Base-by-base conservation (phyloP, 2,113 vertebrate genomes). In the Addax nasomaculatus region DNA sequence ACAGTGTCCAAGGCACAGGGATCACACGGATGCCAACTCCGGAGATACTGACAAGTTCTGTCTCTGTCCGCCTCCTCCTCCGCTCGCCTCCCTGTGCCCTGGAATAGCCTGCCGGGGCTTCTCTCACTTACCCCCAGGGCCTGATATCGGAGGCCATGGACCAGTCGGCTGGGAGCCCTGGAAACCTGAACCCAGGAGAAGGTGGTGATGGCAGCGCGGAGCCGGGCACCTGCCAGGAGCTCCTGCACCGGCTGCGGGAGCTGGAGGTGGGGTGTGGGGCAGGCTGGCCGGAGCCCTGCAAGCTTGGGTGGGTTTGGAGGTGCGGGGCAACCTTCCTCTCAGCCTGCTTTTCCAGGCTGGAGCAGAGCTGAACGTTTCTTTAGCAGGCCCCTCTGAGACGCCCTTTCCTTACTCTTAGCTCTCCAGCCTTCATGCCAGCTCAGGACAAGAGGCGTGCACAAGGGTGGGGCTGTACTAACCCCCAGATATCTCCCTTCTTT, bases 191-290 rank as follows among this genome's bases (percentile, higher is more conserved):
- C 98, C 93, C 98, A 0, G 97, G 90, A 89, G 91, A 96, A 51
- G 97, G 73, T 5, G 98, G 95, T 4, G 97, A 98, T 0, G 57
- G 97, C 85, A 33, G 53, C 93, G 51, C 62, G 53, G 99, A 99
- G 93, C 97, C 95, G 0, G 97, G 97, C 49, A 98, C 97, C 87
- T 99, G 98, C 96, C 98, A 99, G 27, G 99, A 99, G 92, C 99
- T 99, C 67, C 98, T 99, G 97, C 99, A 99, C 96, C 98, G 99
- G 67, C 98, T 99, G 64, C 98, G 98, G 94, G 99, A 99, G 96
- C 98, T 99, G 89, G 99, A 99, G 99, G 99, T 99, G 90, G 0
- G 67, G 2, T 73, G 1, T 0, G 0, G 55, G 45, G 15, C 29
- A 1, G 43, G 43, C 55, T 12, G 0, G 33, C 36, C 19, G 2